Evolutionary conservation across 2,888 invertebrate genomes (phyloP).

Genomic region (Mantis religiosa): DNA sequence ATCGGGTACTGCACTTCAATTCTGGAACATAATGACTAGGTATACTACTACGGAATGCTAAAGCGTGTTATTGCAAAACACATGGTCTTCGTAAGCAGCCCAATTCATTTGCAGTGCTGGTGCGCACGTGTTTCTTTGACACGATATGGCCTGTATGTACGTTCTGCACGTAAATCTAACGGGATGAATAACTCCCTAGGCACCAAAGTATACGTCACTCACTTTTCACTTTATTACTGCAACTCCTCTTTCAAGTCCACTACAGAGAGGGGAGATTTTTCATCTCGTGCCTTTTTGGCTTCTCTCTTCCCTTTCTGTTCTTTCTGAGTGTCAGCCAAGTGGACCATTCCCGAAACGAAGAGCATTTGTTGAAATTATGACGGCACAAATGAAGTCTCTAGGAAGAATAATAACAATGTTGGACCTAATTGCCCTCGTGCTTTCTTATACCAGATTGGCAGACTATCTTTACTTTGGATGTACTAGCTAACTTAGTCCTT

Average conservation of each 20-base stretch:
- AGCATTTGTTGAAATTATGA: not conserved
- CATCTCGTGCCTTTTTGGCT: not conserved
- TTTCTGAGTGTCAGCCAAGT: not conserved
- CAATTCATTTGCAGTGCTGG: not conserved
- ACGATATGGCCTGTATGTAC: not conserved
- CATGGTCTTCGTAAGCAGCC: not conserved
- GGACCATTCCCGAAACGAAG: not conserved
- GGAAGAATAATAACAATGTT: too few relatives aligned
- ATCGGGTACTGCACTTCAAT: too few relatives aligned
- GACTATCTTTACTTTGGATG: too few relatives aligned
- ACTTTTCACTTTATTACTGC: not conserved
- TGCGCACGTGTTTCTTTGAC: not conserved
- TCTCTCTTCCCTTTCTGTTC: not conserved
- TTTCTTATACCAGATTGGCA: too few relatives aligned
- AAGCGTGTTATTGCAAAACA: not conserved
- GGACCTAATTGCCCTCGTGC: too few relatives aligned
- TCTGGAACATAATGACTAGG: too few relatives aligned
- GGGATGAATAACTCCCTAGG: not conserved
- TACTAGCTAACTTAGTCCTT: too few relatives aligned
- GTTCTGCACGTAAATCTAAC: not conserved
- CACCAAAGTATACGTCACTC: not conserved
- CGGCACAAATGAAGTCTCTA: not conserved
- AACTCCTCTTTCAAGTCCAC: not conserved
- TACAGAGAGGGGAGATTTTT: not conserved
- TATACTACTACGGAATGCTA: not conserved